Conservation (phyloP, 2,797 vertebrate genomes). For the Schizothorax lantsangensis region DNA sequence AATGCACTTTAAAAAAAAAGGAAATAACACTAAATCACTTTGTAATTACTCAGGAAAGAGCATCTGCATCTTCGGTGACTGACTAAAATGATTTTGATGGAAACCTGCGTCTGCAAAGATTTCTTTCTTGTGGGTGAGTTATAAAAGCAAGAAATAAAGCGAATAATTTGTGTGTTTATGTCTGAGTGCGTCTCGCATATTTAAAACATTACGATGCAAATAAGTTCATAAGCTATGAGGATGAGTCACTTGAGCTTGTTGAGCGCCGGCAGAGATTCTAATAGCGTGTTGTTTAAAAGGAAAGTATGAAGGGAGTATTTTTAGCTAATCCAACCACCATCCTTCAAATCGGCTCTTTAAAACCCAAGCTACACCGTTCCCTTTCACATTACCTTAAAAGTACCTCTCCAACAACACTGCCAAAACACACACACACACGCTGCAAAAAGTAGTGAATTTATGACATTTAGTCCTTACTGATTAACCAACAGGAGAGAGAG, state of each 20-base stretch:
- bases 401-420: not conserved
- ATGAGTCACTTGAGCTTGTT: constrained; percentile 43
- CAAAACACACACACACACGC: constrained; percentile 17
- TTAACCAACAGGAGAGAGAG: constrained; percentile 18
- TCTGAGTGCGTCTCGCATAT: not conserved
- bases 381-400: constrained; percentile 28
- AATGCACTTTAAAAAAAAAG: not conserved
- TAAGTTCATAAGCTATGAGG: constrained; percentile 20
- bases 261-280: not conserved
- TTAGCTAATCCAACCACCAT: constrained; percentile 27
- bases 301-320: constrained; percentile 19
- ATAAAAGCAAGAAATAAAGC: constrained; percentile 18
- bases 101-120: not conserved
- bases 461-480: constrained; percentile 11
- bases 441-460: constrained; percentile 4
- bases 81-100: constrained; percentile 20
- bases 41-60: constrained; percentile 21
- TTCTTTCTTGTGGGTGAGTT: not conserved
- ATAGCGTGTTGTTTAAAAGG: constrained; percentile 18
- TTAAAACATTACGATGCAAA: constrained; percentile 39
- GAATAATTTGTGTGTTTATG: not conserved
- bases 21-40: constrained; percentile 13
- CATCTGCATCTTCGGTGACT: constrained; percentile 20
- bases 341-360: constrained; percentile 28
- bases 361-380: not conserved